phyloP scores from a whole-genome alignment of 1,140 invertebrate species.

The Manduca sexta region DNA sequence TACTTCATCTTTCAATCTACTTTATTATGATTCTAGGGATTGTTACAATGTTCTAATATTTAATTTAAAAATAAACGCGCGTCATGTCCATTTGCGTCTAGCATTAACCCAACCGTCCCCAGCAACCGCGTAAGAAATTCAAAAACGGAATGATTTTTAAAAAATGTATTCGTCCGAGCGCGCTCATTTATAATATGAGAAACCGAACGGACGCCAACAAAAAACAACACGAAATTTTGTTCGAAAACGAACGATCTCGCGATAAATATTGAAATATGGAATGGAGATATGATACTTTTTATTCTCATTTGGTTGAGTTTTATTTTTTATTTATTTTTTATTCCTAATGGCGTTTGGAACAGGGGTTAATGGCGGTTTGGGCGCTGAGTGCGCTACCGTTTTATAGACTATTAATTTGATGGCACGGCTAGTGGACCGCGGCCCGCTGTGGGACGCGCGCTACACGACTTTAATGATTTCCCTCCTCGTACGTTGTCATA shows the following conservation, averaged over 20 bases:
- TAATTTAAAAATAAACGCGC: not conserved
- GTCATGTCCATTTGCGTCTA: conserved; percentile 10
- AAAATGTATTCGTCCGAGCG: conserved; percentile 40
- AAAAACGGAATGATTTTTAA: conserved; percentile 53
- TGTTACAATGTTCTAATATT: no score
- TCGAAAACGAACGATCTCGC: conserved; percentile 61
- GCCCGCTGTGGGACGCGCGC: not conserved
- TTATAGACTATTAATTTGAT: conserved; percentile 31
- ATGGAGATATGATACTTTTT: conserved; percentile 41
- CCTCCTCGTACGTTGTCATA: conserved; percentile 1
- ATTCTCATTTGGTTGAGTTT: conserved; percentile 9
- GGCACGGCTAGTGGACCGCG: not conserved
- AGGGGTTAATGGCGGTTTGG: conserved; percentile 25
- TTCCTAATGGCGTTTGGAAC: conserved; percentile 30
- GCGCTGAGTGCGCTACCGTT: conserved; percentile 27
- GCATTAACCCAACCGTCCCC: conserved; percentile 11
- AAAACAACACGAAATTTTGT: conserved; percentile 49
- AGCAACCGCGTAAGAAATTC: conserved; percentile 40
- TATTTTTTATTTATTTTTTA: conserved; percentile 15
- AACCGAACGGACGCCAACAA: conserved; percentile 20
- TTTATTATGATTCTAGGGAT: no score
- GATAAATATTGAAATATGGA: conserved; percentile 71
- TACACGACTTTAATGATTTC: conserved; percentile 1
- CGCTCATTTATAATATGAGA: conserved; percentile 62
- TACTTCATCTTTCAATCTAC: no score